phyloP scores from a whole-genome alignment of 1,140 invertebrate species.

The Zaprionus camerounensis region DNA sequence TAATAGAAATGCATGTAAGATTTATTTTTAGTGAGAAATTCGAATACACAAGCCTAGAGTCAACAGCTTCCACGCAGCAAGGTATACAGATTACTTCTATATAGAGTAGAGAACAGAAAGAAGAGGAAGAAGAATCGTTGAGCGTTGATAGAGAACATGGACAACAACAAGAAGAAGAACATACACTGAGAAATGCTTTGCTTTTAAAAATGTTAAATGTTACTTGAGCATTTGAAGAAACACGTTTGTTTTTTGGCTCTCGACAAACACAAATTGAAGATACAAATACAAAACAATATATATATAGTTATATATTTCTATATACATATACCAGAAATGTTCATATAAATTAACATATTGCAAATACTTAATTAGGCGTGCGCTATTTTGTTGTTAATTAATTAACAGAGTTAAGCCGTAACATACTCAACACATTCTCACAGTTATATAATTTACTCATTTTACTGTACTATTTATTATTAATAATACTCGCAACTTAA shows the following conservation, averaged over 20 bases:
- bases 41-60: conserved; percentile 38
- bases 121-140: conserved; percentile 42
- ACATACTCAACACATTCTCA: background rate
- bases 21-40: conserved; percentile 70
- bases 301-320: conserved; percentile 15
- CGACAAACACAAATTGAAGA: conserved; percentile 10
- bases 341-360: conserved; percentile 13
- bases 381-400: conserved; percentile 12
- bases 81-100: conserved; percentile 31
- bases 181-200: conserved; percentile 58
- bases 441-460: background rate
- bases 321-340: conserved; percentile 32
- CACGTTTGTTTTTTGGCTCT: conserved; percentile 4
- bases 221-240: conserved; percentile 31
- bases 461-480: background rate
- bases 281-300: conserved; percentile 12
- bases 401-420: background rate
- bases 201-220: conserved; percentile 58
- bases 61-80: conserved; percentile 64
- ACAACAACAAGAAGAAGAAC: conserved; percentile 52
- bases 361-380: conserved; percentile 1
- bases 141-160: conserved; percentile 55
- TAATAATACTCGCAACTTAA: conserved; percentile 45
- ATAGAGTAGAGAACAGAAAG: background rate
- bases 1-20: conserved; percentile 49